Base-by-base conservation (phyloP, 2,113 vertebrate genomes). In the Phrynocephalus versicolor region DNA sequence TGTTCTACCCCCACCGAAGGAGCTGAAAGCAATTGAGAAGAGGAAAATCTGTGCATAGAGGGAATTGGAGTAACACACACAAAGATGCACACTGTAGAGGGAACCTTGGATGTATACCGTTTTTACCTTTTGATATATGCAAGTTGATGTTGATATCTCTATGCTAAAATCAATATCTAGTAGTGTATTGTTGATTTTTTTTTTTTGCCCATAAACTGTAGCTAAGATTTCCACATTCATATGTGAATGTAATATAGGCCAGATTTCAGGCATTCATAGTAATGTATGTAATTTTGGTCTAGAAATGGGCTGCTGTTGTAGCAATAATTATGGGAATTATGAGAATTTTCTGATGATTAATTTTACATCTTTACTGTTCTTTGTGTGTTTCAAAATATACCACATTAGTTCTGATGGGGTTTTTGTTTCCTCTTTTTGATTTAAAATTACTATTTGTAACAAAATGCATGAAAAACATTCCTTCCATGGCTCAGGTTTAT, bases 281-380 rank as follows among this genome's bases (percentile, higher is more conserved):
- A 33, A 64, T 16, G 15, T 21, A n/a, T 74, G 41, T 64, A 83
- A 62, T n/a, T n/a, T n/a, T n/a, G n/a, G n/a, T n/a, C 87, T 89
- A 83, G 80, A 67, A 13, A 19, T 74, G 5, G 23, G 8, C 51
- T 87, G 45, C 19, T 55, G 70, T 35, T 84, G 30, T 60, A 16
- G 90, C 73, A 85, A 19, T 88, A 90, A 89, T 81, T 62, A 39
- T 83, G 64, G 60, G 73, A 69, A 86, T 81, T n/a, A n/a, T n/a
- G n/a, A n/a, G 10, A 51, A 79, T 87, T 91, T 84, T 3, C n/a
- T 37, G 2, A 7, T 88, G 70, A 87, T 83, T 69, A 83, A 27
- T 89, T 87, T 89, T 88, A 79, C 3, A 35, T n/a, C 55, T 91
- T 85, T 77, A 83, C 71, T 27, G 89, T 90, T 84, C n/a, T 87